Evolutionary conservation across 2,797 vertebrate species (phyloP).

Genomic region (Sebastes matsubarae): DNA sequence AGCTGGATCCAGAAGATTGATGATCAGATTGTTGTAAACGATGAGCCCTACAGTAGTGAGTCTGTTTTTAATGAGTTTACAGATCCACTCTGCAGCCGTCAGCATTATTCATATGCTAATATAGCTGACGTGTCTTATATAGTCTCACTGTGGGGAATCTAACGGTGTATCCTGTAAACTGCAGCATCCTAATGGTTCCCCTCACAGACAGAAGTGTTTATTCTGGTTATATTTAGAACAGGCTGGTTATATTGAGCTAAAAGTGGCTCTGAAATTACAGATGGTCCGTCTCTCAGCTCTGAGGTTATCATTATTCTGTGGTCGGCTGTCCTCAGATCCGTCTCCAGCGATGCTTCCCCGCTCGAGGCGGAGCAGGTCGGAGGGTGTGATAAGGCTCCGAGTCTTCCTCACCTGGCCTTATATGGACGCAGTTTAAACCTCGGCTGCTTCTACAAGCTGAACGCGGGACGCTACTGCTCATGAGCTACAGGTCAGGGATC

Average conservation of each 20-base stretch:
- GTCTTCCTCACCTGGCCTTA: constrained; percentile 61
- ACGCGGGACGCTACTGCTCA: constrained; percentile 17
- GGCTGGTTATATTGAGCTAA: constrained; percentile 64
- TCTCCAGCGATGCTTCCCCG: constrained; percentile 58
- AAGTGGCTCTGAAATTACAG: constrained; percentile 74
- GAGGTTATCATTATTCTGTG: constrained; percentile 76
- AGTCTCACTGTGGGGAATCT: background rate
- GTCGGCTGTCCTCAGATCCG: constrained; percentile 65
- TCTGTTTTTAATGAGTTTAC: background rate
- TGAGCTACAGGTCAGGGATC: constrained; percentile 38
- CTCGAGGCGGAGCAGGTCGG: constrained; percentile 36
- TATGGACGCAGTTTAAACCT: constrained; percentile 56
- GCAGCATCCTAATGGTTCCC: background rate
- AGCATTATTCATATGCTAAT: constrained; percentile 15
- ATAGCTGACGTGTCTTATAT: background rate
- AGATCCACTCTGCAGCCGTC: background rate
- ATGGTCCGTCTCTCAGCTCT: constrained; percentile 56
- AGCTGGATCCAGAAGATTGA: background rate
- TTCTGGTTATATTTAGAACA: constrained; percentile 66
- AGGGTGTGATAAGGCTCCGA: constrained; percentile 62
- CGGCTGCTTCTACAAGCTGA: background rate
- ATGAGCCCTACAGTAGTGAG: background rate
- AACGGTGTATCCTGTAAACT: too few relatives aligned
- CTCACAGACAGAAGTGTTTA: constrained; percentile 19
- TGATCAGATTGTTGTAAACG: background rate